Conservation (phyloP, 2,113 vertebrate genomes). For the Scytalopus superciliaris region DNA sequence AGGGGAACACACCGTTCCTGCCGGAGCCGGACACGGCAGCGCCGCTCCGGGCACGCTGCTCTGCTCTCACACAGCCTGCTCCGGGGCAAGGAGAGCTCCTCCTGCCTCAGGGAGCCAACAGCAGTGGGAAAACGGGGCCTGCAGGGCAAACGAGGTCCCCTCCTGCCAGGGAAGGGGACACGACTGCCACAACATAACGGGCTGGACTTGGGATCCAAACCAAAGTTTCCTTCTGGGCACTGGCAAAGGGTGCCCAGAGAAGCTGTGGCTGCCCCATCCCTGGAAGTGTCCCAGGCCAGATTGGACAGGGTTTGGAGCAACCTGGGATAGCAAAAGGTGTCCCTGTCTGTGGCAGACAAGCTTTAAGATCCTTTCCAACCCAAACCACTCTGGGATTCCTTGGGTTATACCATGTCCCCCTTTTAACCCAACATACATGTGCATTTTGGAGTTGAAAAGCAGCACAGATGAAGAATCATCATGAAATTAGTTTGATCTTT, state of each 20-base stretch:
- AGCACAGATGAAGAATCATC: neutral
- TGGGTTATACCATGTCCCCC: neutral
- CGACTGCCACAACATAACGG: accelerated
- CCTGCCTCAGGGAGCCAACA: neutral
- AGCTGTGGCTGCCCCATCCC: neutral
- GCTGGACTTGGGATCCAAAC: neutral
- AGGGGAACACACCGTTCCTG: slow-evolving; percentile 23
- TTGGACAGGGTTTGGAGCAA: neutral
- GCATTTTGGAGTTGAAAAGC: neutral
- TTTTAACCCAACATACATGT: neutral
- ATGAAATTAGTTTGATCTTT: neutral
- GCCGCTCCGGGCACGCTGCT: neutral
- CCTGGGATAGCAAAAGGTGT: neutral
- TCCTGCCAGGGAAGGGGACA: neutral
- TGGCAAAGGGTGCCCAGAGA: neutral
- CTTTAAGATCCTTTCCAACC: neutral
- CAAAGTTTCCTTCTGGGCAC: neutral
- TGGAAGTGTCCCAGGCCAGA: neutral
- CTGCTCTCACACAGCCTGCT: neutral
- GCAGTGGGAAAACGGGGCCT: neutral
- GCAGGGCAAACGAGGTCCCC: neutral
- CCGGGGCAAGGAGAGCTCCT: neutral
- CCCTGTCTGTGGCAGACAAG: neutral
- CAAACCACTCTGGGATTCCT: neutral
- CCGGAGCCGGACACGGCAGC: neutral